Percentiles rank a stretch among this genome's conserved stretches.
phyloP scores from a whole-genome alignment of 2,888 invertebrate species.

The Folsomia candida region DNA sequence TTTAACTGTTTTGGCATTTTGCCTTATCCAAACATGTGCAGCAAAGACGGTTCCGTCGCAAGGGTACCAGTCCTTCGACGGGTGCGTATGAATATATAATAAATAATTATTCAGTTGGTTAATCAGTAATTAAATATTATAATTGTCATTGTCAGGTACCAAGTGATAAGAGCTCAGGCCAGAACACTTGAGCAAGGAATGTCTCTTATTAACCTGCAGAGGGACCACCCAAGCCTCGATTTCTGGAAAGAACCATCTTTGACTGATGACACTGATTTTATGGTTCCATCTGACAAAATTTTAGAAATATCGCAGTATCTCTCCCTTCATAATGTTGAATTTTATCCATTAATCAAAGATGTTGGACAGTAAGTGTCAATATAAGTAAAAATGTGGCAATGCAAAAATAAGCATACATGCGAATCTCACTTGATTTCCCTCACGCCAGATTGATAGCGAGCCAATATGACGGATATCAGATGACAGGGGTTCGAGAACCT shows the following conservation, averaged over 20 bases:
- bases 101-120: neutral
- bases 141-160: conserved; percentile 6
- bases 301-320: neutral
- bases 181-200: conserved; percentile 2
- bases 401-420: no score
- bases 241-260: conserved; percentile 16
- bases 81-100: neutral
- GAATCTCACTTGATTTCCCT: neutral
- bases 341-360: conserved; percentile 3
- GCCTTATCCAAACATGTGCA: neutral
- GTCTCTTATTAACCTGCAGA: neutral
- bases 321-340: neutral
- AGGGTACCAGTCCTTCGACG: neutral
- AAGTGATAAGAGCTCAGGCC: conserved; percentile 17
- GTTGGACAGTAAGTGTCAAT: conserved; percentile 16
- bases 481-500: neutral
- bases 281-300: conserved; percentile 21
- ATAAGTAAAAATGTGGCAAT: neutral
- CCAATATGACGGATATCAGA: neutral
- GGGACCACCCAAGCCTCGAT: conserved; percentile 12
- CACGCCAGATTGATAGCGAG: neutral
- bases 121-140: no score
- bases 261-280: conserved; percentile 18
- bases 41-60: neutral
- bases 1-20: neutral